Conservation (phyloP, 2,797 vertebrate species). For the Myotis pilosus region DNA sequence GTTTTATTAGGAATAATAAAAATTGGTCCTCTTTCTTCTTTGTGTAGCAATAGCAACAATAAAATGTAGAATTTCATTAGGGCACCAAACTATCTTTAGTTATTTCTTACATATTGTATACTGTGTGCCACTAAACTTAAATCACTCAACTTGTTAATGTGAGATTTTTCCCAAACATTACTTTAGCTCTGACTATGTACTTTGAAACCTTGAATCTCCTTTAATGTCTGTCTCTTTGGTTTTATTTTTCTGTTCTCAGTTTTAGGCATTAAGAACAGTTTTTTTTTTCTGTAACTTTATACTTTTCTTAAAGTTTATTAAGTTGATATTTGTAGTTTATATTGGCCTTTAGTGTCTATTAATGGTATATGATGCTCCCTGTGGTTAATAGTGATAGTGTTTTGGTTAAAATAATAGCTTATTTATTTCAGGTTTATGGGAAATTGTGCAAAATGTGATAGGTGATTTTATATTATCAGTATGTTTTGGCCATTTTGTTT, state of each 20-base stretch:
- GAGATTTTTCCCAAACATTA: not conserved
- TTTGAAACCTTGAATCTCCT: conserved; percentile 20
- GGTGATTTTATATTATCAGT: not conserved
- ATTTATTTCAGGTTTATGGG: conserved; percentile 9
- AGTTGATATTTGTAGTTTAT: not conserved
- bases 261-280: not conserved
- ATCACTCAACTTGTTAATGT: not conserved
- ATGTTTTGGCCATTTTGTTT: not conserved
- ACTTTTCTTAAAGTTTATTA: not conserved
- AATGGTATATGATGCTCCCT: not conserved
- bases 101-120: not conserved
- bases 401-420: conserved; percentile 29
- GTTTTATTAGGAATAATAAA: conserved; percentile 2
- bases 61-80: not conserved
- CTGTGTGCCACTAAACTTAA: not conserved
- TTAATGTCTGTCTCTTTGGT: conserved; percentile 2
- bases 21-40: not conserved
- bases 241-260: conserved; percentile 41
- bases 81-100: not conserved
- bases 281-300: not conserved
- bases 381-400: not conserved
- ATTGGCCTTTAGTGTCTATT: not conserved
- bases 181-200: not conserved
- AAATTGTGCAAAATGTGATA: not conserved
- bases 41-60: not conserved